Conservation (phyloP, 1,140 invertebrate genomes). For the Reticulitermes speratus region DNA sequence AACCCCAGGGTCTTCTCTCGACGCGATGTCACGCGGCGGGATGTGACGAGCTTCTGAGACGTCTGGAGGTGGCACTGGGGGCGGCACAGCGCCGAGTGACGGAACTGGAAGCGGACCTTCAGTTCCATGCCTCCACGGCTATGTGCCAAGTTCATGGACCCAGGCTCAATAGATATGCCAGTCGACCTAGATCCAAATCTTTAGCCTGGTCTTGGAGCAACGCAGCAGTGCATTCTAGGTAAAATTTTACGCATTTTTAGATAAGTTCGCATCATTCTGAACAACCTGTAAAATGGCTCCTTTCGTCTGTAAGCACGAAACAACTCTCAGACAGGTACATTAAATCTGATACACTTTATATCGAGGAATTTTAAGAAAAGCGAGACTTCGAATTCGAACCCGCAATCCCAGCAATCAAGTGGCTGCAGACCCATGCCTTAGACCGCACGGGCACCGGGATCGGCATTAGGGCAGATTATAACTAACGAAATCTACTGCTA, state of each 20-base stretch:
- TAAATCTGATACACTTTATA: too few species aligned
- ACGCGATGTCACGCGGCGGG: conserved; percentile 12
- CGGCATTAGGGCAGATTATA: too few species aligned
- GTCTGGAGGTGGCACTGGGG: conserved; percentile 26
- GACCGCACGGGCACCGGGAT: too few species aligned
- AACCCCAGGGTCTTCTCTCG: neutral
- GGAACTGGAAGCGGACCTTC: conserved; percentile 26
- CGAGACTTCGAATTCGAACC: too few species aligned
- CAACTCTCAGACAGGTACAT: too few species aligned
- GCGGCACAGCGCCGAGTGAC: conserved; percentile 23
- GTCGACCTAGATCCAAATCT: neutral
- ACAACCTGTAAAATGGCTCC: too few species aligned
- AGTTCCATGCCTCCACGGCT: neutral
- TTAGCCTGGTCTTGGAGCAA: neutral
- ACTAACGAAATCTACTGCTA: too few species aligned
- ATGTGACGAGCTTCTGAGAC: conserved; percentile 16
- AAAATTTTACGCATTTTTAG: neutral
- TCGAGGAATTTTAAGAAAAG: too few species aligned
- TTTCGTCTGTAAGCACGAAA: too few species aligned
- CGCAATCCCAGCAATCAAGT: too few species aligned
- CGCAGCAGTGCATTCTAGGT: neutral
- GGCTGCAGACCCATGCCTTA: too few species aligned
- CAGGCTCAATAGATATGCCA: neutral
- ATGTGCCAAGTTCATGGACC: conserved; percentile 26
- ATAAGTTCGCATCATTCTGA: too few species aligned